These are phyloP conservation scores for Tenthredo scrophulariae DNA, from an alignment of 2,888 invertebrate species.

Conservation along the genomic window DNA sequence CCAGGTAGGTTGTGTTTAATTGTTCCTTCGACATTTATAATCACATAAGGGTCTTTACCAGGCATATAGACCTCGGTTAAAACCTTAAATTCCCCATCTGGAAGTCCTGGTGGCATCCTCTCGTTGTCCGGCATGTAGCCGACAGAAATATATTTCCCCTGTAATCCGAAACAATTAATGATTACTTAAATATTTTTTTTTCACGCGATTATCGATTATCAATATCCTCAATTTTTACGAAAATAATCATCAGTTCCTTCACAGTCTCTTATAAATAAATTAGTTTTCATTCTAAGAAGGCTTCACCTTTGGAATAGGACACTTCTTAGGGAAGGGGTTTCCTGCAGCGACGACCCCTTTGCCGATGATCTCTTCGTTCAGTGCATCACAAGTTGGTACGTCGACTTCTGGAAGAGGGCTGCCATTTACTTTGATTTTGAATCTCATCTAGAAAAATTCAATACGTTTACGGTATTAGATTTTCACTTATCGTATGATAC, in stretches of 20 bases:
- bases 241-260: not conserved
- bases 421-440: not conserved
- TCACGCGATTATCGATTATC: not conserved
- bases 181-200: not conserved
- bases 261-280: not conserved
- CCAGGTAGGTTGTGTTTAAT: not conserved
- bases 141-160: conserved; percentile 55
- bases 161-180: not conserved
- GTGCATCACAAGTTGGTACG: conserved; percentile 50
- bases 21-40: not conserved
- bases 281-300: not conserved
- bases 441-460: conserved; percentile 52
- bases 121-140: conserved; percentile 49
- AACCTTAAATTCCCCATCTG: conserved; percentile 53
- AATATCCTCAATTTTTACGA: not conserved
- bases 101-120: conserved; percentile 55
- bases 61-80: conserved; percentile 43
- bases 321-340: conserved; percentile 56
- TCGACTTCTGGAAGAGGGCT: conserved; percentile 31
- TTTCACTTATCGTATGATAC: not conserved
- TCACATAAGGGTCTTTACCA: conserved; percentile 52
- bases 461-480: conserved; percentile 6
- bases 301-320: conserved; percentile 57
- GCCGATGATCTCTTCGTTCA: conserved; percentile 53
- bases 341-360: conserved; percentile 55